phyloP scores from a whole-genome alignment of 2,113 vertebrate genomes.

The Leucosticte australis region DNA sequence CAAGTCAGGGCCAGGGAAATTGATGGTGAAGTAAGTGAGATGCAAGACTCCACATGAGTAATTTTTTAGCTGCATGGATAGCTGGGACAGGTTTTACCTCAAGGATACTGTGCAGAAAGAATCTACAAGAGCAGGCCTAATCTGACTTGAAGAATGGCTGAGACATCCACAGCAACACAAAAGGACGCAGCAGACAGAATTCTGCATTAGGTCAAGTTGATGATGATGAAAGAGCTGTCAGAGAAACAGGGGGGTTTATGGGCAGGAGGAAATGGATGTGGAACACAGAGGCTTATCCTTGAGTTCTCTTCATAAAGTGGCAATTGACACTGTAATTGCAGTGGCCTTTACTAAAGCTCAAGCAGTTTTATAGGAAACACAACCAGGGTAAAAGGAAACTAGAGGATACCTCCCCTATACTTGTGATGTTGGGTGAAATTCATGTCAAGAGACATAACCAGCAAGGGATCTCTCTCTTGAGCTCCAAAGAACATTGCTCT shows the following conservation, averaged over 20 bases:
- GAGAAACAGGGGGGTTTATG: not conserved
- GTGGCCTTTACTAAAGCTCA: not conserved
- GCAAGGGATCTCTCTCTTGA: not conserved
- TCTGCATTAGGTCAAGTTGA: conserved; percentile 13
- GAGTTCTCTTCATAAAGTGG: not conserved
- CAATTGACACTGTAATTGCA: not conserved
- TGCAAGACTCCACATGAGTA: not conserved
- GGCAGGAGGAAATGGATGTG: not conserved
- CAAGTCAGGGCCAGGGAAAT: not conserved
- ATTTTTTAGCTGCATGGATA: not conserved
- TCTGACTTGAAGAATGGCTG: not conserved
- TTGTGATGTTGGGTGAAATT: not conserved
- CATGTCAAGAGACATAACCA: not conserved
- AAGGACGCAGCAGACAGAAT: not conserved
- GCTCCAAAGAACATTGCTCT: not conserved
- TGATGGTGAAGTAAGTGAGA: not conserved
- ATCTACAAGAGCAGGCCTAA: not conserved
- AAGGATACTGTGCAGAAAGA: not conserved
- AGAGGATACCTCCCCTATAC: not conserved
- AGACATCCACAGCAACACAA: not conserved
- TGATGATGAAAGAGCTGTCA: conserved; percentile 23
- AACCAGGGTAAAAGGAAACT: not conserved
- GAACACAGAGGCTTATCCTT: not conserved
- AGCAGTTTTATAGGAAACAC: not conserved
- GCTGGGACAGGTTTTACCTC: not conserved